Conservation (phyloP, 1,140 invertebrate species). For the Galleria mellonella region DNA sequence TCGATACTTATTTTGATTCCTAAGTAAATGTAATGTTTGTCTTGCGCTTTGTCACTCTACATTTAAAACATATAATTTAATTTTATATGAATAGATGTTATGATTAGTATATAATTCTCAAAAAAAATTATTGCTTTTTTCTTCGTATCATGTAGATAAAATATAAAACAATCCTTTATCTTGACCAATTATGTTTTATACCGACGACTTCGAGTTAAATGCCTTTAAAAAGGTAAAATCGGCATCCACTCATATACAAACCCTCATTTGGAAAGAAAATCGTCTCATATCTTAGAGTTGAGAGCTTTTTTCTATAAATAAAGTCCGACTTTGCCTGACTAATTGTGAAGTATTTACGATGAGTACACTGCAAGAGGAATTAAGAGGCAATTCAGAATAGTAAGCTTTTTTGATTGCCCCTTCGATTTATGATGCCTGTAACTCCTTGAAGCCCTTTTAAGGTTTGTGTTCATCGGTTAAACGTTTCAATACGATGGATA, state of each 20-base stretch:
- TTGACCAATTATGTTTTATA: too few relatives aligned
- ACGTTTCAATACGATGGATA: too few relatives aligned
- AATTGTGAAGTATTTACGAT: conserved; percentile 59
- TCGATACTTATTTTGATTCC: too few relatives aligned
- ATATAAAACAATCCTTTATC: too few relatives aligned
- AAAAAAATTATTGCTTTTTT: too few relatives aligned
- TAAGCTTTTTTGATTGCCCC: conserved; percentile 39
- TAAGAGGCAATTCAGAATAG: conserved; percentile 46
- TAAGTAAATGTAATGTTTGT: too few relatives aligned
- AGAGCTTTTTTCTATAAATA: conserved; percentile 36
- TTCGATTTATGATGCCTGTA: conserved; percentile 43
- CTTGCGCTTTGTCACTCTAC: too few relatives aligned
- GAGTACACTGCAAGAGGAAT: conserved; percentile 28
- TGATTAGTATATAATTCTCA: too few relatives aligned
- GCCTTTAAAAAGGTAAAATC: conserved; percentile 17
- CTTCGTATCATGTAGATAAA: too few relatives aligned
- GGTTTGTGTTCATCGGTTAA: conserved; percentile 19
- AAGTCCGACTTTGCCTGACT: conserved; percentile 40
- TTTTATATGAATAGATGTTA: too few relatives aligned
- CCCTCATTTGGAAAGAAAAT: conserved; percentile 41
- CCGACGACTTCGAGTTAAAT: neutral
- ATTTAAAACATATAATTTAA: too few relatives aligned
- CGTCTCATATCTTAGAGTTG: conserved; percentile 25
- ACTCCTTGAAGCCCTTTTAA: conserved; percentile 34
- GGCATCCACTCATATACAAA: conserved; percentile 23